Conservation (phyloP, 2,113 vertebrate genomes). For the Tichodroma muraria region DNA sequence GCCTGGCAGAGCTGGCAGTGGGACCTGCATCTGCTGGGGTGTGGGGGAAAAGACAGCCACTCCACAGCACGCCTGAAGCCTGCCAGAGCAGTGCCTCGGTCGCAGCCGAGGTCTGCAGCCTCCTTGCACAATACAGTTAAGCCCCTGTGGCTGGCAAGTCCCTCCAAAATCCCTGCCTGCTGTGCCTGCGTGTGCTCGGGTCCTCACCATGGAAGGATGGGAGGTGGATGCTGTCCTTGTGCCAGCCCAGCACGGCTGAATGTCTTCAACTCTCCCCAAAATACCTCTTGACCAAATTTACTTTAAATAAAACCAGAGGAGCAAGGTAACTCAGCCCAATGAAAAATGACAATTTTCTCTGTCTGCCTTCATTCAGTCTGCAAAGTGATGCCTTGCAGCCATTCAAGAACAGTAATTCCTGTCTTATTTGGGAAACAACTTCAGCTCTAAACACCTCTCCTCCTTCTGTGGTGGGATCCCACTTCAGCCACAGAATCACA, state of each 20-base stretch:
- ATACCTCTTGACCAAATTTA: background rate
- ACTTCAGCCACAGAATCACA: background rate
- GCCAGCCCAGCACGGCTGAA: background rate
- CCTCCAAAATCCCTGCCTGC: background rate
- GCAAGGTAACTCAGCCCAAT: background rate
- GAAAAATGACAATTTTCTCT: background rate
- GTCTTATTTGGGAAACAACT: background rate
- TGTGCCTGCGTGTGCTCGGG: fast-evolving
- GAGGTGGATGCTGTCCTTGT: background rate
- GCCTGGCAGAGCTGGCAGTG: background rate
- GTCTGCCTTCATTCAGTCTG: background rate
- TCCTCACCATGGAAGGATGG: background rate
- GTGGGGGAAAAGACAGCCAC: background rate
- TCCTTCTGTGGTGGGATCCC: background rate
- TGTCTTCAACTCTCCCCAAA: background rate
- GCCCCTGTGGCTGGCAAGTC: background rate
- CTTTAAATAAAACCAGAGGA: background rate
- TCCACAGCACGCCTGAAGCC: background rate
- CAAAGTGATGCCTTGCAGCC: too few species aligned
- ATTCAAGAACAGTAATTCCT: background rate
- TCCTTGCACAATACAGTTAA: background rate
- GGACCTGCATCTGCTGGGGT: background rate
- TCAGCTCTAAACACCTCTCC: background rate
- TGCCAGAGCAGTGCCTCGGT: background rate
- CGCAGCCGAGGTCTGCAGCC: background rate